These are phyloP conservation scores for Chroicocephalus ridibundus DNA, from an alignment of 2,113 vertebrate species.

Conservation along the genomic window DNA sequence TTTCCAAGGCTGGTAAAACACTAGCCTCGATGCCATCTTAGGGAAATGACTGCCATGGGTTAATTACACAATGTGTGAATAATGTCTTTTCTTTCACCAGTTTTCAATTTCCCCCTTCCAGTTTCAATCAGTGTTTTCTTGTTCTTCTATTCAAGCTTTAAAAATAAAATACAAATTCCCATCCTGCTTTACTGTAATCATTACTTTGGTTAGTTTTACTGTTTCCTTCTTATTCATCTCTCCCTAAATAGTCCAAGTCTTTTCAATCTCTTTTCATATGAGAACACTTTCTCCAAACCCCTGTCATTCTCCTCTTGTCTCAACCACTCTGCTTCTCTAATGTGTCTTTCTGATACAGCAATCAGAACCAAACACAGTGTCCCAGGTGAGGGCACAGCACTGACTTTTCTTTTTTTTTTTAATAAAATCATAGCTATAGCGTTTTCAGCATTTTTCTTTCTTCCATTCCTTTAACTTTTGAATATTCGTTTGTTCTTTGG, in stretches of 20 bases:
- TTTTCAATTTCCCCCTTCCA: conserved; percentile 5
- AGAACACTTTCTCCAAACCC: background rate
- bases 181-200: background rate
- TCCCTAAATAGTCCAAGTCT: background rate
- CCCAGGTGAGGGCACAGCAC: background rate
- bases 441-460: background rate
- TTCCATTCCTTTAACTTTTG: background rate
- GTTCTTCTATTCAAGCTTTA: conserved; percentile 15
- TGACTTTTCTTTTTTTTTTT: background rate
- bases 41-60: background rate
- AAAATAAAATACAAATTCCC: conserved; percentile 3
- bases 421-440: background rate
- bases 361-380: background rate
- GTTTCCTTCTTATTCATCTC: background rate
- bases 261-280: background rate
- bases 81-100: background rate
- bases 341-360: background rate
- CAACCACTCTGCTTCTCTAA: background rate
- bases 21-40: background rate
- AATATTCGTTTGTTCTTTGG: background rate
- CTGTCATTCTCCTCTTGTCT: background rate
- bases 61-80: background rate
- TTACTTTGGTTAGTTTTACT: background rate
- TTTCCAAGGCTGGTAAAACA: background rate
- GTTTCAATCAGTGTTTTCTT: conserved; percentile 32